Conservation (phyloP, 2,797 vertebrate genomes). For the Helarctos malayanus region DNA sequence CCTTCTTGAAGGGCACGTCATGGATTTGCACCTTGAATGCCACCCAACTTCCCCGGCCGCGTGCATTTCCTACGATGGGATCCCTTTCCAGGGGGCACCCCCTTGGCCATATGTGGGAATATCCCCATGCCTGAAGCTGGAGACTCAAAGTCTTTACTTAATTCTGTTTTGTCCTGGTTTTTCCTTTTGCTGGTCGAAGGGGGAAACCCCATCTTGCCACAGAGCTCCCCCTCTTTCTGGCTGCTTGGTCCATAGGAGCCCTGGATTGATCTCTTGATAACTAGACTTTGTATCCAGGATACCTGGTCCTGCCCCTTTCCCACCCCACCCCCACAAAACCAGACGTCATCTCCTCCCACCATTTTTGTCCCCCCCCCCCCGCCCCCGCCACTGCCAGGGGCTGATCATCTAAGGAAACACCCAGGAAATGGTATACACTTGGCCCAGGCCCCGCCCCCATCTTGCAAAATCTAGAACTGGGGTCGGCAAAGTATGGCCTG, state of each 20-base stretch:
- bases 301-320: background rate
- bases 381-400: no score
- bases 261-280: background rate
- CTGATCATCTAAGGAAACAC: background rate
- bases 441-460: background rate
- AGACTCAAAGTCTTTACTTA: background rate
- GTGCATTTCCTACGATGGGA: background rate
- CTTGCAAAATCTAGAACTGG: background rate
- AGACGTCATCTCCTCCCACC: no score
- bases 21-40: background rate
- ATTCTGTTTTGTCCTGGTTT: background rate
- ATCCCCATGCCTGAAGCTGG: background rate
- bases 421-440: background rate
- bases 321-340: background rate
- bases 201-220: accelerated
- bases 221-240: background rate
- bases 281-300: background rate
- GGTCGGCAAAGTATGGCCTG: background rate
- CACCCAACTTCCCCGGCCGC: background rate
- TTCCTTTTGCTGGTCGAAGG: background rate
- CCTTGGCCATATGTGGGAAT: background rate
- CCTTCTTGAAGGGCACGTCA: background rate
- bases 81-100: background rate
- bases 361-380: background rate
- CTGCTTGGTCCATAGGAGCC: background rate